Percentiles rank a stretch among this genome's conserved stretches.
phyloP scores from a whole-genome alignment of 2,797 vertebrate species.

The Mus caroli region DNA sequence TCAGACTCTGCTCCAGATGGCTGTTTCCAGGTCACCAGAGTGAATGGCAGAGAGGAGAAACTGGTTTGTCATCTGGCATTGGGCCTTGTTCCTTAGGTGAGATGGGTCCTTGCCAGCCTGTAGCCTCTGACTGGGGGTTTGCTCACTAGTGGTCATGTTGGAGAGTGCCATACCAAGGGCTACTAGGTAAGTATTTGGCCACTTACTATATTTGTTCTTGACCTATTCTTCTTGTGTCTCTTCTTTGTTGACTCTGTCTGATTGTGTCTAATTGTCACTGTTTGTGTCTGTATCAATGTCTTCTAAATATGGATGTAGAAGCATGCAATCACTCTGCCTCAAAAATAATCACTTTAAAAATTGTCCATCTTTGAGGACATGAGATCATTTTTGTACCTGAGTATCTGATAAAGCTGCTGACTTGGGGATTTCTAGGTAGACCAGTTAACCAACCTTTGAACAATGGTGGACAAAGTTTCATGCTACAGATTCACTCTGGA shows the following conservation, averaged over 20 bases:
- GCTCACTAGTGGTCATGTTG: background rate
- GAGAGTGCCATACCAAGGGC: constrained; percentile 25
- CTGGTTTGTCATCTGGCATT: background rate
- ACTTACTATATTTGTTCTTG: constrained; percentile 73
- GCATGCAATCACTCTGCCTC: constrained; percentile 1
- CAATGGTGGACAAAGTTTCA: constrained; percentile 46
- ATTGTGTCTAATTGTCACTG: constrained; percentile 58
- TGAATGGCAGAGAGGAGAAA: background rate
- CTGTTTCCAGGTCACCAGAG: background rate
- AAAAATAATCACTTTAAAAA: constrained; percentile 44
- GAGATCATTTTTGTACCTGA: constrained; percentile 56
- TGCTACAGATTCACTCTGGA: constrained; percentile 8
- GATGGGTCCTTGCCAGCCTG: background rate
- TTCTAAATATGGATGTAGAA: constrained; percentile 64
- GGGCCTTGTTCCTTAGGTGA: background rate
- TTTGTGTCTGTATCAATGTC: constrained; percentile 72
- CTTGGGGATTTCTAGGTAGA: constrained; percentile 41
- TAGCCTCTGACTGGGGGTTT: background rate
- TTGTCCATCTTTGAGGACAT: constrained; percentile 53
- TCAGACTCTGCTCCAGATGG: background rate
- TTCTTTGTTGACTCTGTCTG: constrained; percentile 72
- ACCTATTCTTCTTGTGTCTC: constrained; percentile 58
- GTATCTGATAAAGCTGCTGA: constrained; percentile 48
- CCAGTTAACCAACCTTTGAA: constrained; percentile 50
- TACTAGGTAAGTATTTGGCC: constrained; percentile 67